Base-by-base conservation (phyloP, 2,113 vertebrate species). In the Illadopsis cleaveri region DNA sequence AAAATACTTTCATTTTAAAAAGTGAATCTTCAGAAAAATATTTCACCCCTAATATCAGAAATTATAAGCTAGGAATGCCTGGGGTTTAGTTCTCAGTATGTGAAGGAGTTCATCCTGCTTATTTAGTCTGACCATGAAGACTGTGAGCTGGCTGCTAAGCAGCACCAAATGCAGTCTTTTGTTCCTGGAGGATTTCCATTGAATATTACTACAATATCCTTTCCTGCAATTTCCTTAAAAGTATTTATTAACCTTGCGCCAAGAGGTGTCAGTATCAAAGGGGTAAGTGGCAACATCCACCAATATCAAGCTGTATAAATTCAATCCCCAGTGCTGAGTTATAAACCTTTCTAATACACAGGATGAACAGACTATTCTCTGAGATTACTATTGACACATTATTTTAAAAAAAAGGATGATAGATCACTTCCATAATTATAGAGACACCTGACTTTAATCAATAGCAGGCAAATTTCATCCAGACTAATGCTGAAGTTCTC, bases 171-270 rank as follows among this genome's bases (percentile, higher is more conserved):
- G 37, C 25, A 83, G 64, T 30, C 35, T 84, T 80, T 75, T 76
- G 28, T 15, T 94, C 65, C 48, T 86, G 56, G 87, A 86, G 15
- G 28, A 84, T 28, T 89, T 91, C 30, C n/a, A 71, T 3, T 38
- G 60, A 86, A 54, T 28, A 47, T 70, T 79, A 86, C 25, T 89
- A 83, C 18, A 85, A 51, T 58, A 78, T 35, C 48, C 2, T 92
- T 94, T 89, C 38, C 72, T 20, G n/a, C 79, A 54, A 91, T 91
- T 95, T 93, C 40, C 78, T 79, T 93, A 64, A 64, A 84, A 75
- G 30, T 70, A 76, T 84, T 60, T 83, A 86, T 62, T 71, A 91
- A 84, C 10, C 50, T 75, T 75, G 14, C 28, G 28, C 8, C 56
- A 77, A 83, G n/a, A 89, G 12, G 11, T 44, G 38, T 17, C 12